Evolutionary conservation across 2,797 vertebrate species (phyloP).

Genomic region (Percopsis omiscomaycus): DNA sequence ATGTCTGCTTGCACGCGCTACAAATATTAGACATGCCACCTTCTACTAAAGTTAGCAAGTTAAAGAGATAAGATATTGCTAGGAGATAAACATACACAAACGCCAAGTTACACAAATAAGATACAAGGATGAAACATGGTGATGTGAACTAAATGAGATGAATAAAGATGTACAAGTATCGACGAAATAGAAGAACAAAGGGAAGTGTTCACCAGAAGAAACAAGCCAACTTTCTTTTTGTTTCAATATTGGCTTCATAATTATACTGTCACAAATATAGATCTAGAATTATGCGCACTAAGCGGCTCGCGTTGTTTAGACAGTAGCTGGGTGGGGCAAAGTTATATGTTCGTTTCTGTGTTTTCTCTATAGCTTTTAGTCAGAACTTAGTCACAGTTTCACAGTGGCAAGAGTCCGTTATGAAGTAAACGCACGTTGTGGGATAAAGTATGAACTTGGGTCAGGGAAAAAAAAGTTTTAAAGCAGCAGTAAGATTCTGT

Average conservation of each 20-base stretch:
- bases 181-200: conserved; percentile 38
- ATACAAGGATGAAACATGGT: too few species aligned
- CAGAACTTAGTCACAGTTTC: conserved; percentile 19
- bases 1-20: too few species aligned
- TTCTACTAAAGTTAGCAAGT: too few species aligned
- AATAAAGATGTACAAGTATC: conserved; percentile 22
- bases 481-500: conserved; percentile 14
- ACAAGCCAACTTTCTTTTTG: conserved; percentile 20
- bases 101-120: too few species aligned
- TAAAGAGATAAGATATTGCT: too few species aligned
- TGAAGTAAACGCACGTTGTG: too few species aligned
- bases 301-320: conserved; percentile 29
- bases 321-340: conserved; percentile 21
- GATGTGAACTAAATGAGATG: too few species aligned
- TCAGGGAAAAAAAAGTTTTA: conserved; percentile 1
- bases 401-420: background rate
- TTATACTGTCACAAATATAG: conserved; percentile 17
- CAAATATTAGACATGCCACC: too few species aligned
- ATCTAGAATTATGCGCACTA: conserved; percentile 12
- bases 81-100: background rate
- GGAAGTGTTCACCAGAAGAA: conserved; percentile 14
- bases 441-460: conserved; percentile 7
- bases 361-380: conserved; percentile 28
- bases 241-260: conserved; percentile 16
- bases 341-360: background rate